Percentiles rank a stretch among this genome's conserved stretches.
Evolutionary conservation across 2,113 vertebrate genomes (phyloP).

Genomic region (Apaloderma vittatum): DNA sequence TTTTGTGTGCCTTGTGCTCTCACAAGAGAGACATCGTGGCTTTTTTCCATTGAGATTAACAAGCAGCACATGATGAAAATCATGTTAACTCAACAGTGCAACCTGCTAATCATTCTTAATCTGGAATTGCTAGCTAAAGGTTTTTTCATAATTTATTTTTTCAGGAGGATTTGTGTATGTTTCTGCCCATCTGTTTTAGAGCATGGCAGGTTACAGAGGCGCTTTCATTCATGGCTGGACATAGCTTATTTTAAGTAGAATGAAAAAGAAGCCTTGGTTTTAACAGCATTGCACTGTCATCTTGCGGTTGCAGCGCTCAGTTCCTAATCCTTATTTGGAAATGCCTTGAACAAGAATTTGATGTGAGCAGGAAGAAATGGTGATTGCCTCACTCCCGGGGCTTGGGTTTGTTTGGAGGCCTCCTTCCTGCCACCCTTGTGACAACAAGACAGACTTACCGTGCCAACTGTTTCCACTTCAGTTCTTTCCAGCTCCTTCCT

Average conservation of each 20-base stretch:
- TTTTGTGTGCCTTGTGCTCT: not conserved
- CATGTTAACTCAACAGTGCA: not conserved
- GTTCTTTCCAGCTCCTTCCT: not conserved
- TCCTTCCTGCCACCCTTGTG: slow-evolving; percentile 32
- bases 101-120: not conserved
- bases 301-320: slow-evolving; percentile 14
- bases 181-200: slow-evolving; percentile 13
- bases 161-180: not conserved
- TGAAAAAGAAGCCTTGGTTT: slow-evolving; percentile 10
- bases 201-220: slow-evolving; percentile 2
- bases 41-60: not conserved
- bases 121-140: not conserved
- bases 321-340: slow-evolving; percentile 53
- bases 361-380: slow-evolving; percentile 26
- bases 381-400: not conserved
- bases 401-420: not conserved
- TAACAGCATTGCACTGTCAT: slow-evolving; percentile 47
- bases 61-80: not conserved
- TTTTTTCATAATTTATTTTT: slow-evolving; percentile 23
- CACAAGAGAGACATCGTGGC: rapidly evolving
- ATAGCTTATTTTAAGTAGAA: slow-evolving; percentile 52
- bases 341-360: not conserved
- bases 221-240: not conserved
- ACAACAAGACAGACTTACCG: not conserved
- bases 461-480: slow-evolving; percentile 10